Evolutionary conservation across 2,888 invertebrate species (phyloP).

Genomic region (Agriotes lineatus): DNA sequence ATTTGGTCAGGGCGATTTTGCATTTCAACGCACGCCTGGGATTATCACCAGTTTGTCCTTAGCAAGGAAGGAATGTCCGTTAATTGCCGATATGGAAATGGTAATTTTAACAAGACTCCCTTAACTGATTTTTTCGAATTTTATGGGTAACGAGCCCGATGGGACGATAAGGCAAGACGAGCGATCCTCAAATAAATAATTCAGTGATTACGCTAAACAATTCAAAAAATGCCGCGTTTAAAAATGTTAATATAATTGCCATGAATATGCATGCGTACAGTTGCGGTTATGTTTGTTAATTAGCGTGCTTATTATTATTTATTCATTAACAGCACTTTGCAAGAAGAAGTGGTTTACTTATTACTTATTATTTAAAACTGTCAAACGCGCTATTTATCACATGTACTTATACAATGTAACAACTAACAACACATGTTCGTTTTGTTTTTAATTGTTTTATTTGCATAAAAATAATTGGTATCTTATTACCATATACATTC

Average conservation of each 20-base stretch:
- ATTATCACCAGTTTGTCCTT: no score
- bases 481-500: constrained; percentile 30
- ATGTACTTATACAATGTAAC: constrained; percentile 28
- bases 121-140: no score
- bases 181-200: neutral
- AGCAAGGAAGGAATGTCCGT: no score
- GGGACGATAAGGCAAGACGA: no score
- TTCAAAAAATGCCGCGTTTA: constrained; percentile 8
- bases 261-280: constrained; percentile 12
- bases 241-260: constrained; percentile 14
- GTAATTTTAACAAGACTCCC: no score
- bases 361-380: constrained; percentile 34
- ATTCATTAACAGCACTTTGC: constrained; percentile 18
- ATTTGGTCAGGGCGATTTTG: no score
- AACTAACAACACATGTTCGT: constrained; percentile 48
- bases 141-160: no score
- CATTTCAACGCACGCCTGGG: no score
- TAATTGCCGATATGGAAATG: no score
- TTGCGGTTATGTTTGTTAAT: constrained; percentile 17
- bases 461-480: constrained; percentile 51
- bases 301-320: constrained; percentile 19
- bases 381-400: constrained; percentile 38
- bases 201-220: neutral
- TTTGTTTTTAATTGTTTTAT: constrained; percentile 48
- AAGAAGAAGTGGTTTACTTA: constrained; percentile 20